Percentiles rank a stretch among this genome's conserved stretches.
These are phyloP conservation scores for Stichodactyla helianthus DNA, from an alignment of 64 coral and sea anemone genomes.

Conservation along the genomic window DNA sequence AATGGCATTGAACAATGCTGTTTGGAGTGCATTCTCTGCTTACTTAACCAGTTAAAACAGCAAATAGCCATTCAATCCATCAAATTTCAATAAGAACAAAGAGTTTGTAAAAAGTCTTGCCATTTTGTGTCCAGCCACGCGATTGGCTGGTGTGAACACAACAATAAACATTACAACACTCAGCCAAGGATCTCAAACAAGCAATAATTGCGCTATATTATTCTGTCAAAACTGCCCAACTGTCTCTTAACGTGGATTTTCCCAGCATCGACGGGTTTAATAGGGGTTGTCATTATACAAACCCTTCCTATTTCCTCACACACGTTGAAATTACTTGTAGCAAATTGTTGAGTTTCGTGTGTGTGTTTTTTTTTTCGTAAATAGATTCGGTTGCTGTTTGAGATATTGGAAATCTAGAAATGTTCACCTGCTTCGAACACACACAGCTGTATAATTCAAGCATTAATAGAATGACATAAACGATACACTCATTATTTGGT, in stretches of 20 bases:
- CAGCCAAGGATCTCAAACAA: slow-evolving; percentile 37
- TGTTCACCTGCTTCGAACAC: slow-evolving; percentile 41
- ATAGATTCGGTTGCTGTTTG: slow-evolving; percentile 87
- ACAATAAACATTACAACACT: not conserved
- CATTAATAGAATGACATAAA: slow-evolving; percentile 48
- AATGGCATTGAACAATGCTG: slow-evolving; percentile 97
- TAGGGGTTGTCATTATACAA: not conserved
- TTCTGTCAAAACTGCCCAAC: slow-evolving; percentile 55
- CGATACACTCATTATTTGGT: slow-evolving; percentile 52
- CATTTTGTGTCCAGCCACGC: slow-evolving; percentile 36
- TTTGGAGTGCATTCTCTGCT: slow-evolving; percentile 97
- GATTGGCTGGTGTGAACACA: slow-evolving; percentile 46
- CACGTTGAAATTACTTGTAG: not conserved
- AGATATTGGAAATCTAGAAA: slow-evolving; percentile 22
- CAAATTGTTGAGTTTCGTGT: not conserved
- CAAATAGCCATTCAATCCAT: slow-evolving; percentile 96
- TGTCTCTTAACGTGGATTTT: slow-evolving; percentile 64
- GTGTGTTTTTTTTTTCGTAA: slow-evolving; percentile 8
- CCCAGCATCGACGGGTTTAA: slow-evolving; percentile 46
- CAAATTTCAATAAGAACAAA: slow-evolving; percentile 75
- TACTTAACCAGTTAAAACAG: slow-evolving; percentile 80
- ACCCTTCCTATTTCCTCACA: not conserved
- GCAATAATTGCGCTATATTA: slow-evolving; percentile 66
- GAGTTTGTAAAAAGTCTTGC: slow-evolving; percentile 55
- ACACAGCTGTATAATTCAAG: slow-evolving; percentile 45